These are phyloP conservation scores for Pholis gunnellus DNA, from an alignment of 2,113 vertebrate species.

Conservation along the genomic window DNA sequence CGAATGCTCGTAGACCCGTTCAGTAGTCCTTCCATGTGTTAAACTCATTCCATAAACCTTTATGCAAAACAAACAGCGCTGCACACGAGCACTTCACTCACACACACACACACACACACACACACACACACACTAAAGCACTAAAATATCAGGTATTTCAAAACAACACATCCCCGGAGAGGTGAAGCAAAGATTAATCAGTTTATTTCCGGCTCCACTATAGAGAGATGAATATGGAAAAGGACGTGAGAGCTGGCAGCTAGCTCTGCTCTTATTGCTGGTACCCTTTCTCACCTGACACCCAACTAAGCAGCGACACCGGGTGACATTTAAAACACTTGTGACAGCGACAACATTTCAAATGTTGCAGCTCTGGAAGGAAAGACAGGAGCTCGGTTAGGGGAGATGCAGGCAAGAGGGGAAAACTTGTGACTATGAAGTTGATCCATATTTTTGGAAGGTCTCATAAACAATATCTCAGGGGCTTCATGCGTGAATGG, in stretches of 20 bases:
- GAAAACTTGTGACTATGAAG: not conserved
- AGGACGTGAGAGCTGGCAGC: conserved; percentile 38
- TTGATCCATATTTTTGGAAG: conserved; percentile 42
- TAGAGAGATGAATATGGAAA: conserved; percentile 19
- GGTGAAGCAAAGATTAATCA: conserved; percentile 52
- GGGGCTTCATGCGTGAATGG: conserved; percentile 41
- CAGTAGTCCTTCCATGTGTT: not conserved
- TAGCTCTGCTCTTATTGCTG: conserved; percentile 43
- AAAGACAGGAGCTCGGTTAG: not conserved
- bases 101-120: not conserved
- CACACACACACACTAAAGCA: not conserved
- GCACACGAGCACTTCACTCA: not conserved
- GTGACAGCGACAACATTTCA: conserved; percentile 60
- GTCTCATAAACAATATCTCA: conserved; percentile 38
- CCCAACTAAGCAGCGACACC: conserved; percentile 50
- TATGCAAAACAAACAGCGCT: conserved; percentile 22
- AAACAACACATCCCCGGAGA: conserved; percentile 46
- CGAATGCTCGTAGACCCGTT: not conserved
- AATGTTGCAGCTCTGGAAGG: conserved; percentile 27
- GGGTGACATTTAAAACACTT: conserved; percentile 64
- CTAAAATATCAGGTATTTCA: conserved; percentile 48
- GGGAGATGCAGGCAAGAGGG: conserved; percentile 15
- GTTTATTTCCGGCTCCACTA: conserved; percentile 55
- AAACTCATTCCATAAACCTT: conserved; percentile 19
- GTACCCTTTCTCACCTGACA: conserved; percentile 41